phyloP scores from a whole-genome alignment of 1,140 invertebrate genomes.

The Apis cerana region DNA sequence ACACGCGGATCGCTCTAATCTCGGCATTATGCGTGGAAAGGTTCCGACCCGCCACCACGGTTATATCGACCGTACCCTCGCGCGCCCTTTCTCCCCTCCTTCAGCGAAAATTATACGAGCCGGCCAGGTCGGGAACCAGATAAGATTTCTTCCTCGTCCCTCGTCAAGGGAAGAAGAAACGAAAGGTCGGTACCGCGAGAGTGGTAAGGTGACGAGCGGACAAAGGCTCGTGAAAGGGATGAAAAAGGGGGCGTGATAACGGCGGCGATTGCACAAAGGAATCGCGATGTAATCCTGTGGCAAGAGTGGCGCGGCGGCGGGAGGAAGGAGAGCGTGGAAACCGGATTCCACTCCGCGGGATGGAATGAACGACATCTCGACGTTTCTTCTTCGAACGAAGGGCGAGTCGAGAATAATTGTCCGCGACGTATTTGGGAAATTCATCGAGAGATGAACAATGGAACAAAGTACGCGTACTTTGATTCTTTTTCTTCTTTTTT shows the following conservation, averaged over 20 bases:
- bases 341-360: not conserved
- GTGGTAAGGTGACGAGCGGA: slow-evolving; percentile 21
- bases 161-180: slow-evolving; percentile 30
- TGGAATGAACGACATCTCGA: no score
- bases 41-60: slow-evolving; percentile 24
- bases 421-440: no score
- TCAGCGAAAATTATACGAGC: slow-evolving; percentile 28
- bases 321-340: slow-evolving; percentile 6
- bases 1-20: slow-evolving; percentile 45
- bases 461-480: no score
- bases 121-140: slow-evolving; percentile 5
- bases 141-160: slow-evolving; percentile 27
- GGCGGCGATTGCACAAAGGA: slow-evolving; percentile 64
- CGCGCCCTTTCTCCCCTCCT: not conserved
- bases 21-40: slow-evolving; percentile 51
- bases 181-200: not conserved
- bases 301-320: slow-evolving; percentile 21
- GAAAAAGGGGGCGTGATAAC: slow-evolving; percentile 29
- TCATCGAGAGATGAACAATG: no score
- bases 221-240: slow-evolving; percentile 15
- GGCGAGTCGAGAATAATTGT: no score
- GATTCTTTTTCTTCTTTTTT: no score
- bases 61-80: slow-evolving; percentile 24
- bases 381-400: no score
- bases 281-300: slow-evolving; percentile 56